Conservation (phyloP, 2,888 invertebrate species). For the Plagiodera versicolora region DNA sequence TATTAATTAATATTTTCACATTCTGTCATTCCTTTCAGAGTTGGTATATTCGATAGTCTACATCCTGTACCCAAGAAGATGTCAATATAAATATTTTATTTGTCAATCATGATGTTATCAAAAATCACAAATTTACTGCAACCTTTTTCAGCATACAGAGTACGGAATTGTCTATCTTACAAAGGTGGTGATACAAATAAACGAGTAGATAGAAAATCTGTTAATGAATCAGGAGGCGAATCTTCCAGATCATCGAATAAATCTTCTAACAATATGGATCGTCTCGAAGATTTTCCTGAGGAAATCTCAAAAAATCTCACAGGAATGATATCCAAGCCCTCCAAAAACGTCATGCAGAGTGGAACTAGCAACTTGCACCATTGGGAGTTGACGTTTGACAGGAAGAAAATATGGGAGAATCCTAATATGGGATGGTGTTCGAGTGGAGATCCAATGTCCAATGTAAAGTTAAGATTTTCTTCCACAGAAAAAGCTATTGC, state of each 20-base stretch:
- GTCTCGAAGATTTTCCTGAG: not conserved
- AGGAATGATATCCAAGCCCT: conserved; percentile 38
- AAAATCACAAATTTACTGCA: not conserved
- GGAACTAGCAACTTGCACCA: conserved; percentile 33
- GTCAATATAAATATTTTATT: too few relatives aligned
- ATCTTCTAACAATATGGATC: not conserved
- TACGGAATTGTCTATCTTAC: not conserved
- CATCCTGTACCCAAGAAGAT: too few relatives aligned
- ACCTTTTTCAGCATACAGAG: not conserved
- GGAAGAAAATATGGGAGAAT: conserved; percentile 58
- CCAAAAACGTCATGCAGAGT: conserved; percentile 43
- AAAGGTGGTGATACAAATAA: not conserved
- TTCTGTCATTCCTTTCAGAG: too few relatives aligned
- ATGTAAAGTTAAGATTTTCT: conserved; percentile 74
- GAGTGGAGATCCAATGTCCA: conserved; percentile 89
- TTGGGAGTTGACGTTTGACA: conserved; percentile 41
- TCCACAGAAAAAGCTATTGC: conserved; percentile 80
- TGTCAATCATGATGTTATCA: not conserved
- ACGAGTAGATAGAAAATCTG: not conserved
- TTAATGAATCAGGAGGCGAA: not conserved
- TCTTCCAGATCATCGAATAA: not conserved
- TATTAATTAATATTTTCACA: too few relatives aligned
- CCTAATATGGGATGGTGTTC: conserved; percentile 96
- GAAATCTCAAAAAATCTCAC: conserved; percentile 21
- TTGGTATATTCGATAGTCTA: too few relatives aligned